Evolutionary conservation across 35 echinoderm and acorn worm genomes (phyloP), one percentile per base, ranked within the genome.

Genomic region (Apostichopus japonicus): DNA sequence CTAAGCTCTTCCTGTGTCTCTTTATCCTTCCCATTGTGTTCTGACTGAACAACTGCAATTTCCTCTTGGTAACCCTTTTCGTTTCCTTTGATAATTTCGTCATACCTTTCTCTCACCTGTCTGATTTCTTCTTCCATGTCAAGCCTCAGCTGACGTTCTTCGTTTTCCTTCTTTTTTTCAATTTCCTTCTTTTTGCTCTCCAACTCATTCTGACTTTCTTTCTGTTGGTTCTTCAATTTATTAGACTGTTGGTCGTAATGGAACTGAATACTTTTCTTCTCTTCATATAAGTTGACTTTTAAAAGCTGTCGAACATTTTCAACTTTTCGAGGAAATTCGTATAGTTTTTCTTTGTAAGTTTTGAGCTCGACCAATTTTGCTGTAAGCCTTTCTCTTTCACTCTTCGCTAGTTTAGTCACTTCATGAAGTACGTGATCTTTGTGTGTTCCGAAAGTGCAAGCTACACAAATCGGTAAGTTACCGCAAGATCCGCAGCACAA

Each of bases 391-490:
- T 88, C 86, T 54, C 86, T 63, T 25, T 88, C 27, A 44, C 3
- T 23, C 54, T 27, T 59, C 4, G 86, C 86, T 25, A 88, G 54
- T 67, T 44, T 67, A 67, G 10, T 21, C 11, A 72, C 86, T 11
- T 88, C 86, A 27, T 88, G 13, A 15, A 88, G 10, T 19, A 61
- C 56, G 56, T 88, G 86, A 13, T 63, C 25, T 72, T 88, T 88
- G 59, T 88, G 86, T 6, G n/a, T 72, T 16, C 86, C 86, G 16
- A 61, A 65, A 24, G 58, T 65, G 67, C 86, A 88, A 1, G 86
- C 58, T 24, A 88, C 56, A 72, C 86, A 88, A 67, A 88, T 88
- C 7, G 86, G 86, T 61, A 88, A 33, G 6, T 88, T 65, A 4
- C 58, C 58, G 23, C 55, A 88, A 16, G 86, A 61, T 15, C 24